Conservation (phyloP, 2,797 vertebrate genomes). For the Intellagama lesueurii region DNA sequence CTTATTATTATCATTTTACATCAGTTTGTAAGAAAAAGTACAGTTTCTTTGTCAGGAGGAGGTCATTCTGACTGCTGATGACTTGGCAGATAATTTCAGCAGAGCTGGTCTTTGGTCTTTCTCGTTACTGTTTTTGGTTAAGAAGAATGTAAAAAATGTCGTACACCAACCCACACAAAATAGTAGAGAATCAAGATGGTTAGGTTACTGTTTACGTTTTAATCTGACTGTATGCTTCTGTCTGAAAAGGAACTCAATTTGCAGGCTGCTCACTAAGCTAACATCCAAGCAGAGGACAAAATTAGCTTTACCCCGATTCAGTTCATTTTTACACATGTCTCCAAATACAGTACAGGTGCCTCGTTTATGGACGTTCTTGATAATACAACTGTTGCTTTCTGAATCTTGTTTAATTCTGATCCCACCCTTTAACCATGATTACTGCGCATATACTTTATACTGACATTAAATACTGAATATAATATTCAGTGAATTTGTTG, state of each 20-base stretch:
- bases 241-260: background rate
- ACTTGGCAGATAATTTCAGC: slow-evolving; percentile 41
- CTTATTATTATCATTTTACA: slow-evolving; percentile 66
- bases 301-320: background rate
- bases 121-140: background rate
- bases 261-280: background rate
- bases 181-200: background rate
- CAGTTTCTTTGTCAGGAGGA: slow-evolving; percentile 60
- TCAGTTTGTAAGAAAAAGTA: slow-evolving; percentile 60
- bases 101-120: background rate
- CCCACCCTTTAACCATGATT: too few species aligned
- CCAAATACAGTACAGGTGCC: too few species aligned
- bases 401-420: too few species aligned
- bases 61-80: slow-evolving; percentile 49
- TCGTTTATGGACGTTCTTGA: too few species aligned
- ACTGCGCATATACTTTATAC: too few species aligned
- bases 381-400: too few species aligned
- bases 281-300: background rate
- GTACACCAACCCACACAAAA: background rate
- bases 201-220: background rate
- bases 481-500: too few species aligned
- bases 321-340: too few species aligned
- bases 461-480: too few species aligned
- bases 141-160: background rate
- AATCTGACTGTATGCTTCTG: background rate